Percentiles rank a stretch among this genome's conserved stretches.
Conservation (phyloP, 2,797 vertebrate species). For the Arrhamphus sclerolepis region DNA sequence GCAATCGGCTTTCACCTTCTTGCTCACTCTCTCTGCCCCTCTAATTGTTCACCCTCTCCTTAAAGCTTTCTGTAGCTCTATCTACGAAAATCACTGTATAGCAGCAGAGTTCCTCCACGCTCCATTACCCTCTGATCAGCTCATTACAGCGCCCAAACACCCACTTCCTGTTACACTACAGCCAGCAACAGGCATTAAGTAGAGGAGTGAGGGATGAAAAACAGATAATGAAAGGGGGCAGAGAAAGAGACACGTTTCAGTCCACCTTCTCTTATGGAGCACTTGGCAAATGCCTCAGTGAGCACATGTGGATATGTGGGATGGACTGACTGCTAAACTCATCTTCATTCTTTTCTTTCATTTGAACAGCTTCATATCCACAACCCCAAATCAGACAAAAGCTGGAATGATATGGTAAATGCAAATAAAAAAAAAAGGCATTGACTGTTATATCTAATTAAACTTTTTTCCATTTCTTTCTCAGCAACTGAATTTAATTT, state of each 20-base stretch:
- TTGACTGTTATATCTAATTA: too few relatives aligned
- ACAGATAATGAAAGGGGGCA: slow-evolving; percentile 4
- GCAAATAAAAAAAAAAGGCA: too few relatives aligned
- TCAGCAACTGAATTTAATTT: too few relatives aligned
- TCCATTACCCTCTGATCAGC: slow-evolving; percentile 73
- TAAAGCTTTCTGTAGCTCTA: slow-evolving; percentile 34
- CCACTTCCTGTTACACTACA: slow-evolving; percentile 73
- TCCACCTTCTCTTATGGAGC: slow-evolving; percentile 27
- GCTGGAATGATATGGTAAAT: too few relatives aligned
- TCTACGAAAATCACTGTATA: slow-evolving; percentile 46
- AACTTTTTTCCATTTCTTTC: too few relatives aligned
- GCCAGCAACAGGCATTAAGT: slow-evolving; percentile 31
- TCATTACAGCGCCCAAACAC: slow-evolving; percentile 76
- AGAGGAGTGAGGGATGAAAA: slow-evolving; percentile 15
- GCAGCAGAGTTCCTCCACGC: slow-evolving; percentile 65
- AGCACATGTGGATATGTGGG: slow-evolving; percentile 31
- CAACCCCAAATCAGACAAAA: too few relatives aligned
- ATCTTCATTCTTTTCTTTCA: slow-evolving; percentile 39
- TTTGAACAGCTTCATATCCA: slow-evolving; percentile 29
- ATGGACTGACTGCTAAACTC: slow-evolving; percentile 53
- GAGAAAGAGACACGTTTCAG: slow-evolving; percentile 18
- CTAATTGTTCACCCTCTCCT: neutral
- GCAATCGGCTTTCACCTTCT: slow-evolving; percentile 23
- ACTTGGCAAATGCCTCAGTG: slow-evolving; percentile 22
- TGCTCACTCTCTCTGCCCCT: slow-evolving; percentile 25